Base-by-base conservation (phyloP, 2,113 vertebrate species). In the Oenanthe melanoleuca region DNA sequence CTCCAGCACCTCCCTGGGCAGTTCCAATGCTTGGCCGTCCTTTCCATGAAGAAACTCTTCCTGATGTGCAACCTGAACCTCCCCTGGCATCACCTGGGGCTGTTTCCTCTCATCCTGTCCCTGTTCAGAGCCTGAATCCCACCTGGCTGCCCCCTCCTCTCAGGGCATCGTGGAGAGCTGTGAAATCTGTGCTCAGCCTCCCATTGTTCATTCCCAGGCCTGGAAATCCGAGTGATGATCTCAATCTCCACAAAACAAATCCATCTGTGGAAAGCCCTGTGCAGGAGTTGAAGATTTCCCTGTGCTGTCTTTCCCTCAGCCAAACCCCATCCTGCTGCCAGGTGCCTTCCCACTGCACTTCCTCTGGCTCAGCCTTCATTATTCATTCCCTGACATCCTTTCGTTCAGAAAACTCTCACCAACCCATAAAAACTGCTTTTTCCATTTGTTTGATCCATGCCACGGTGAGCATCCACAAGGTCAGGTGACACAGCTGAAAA, bases 91-190 rank as follows among this genome's bases (percentile, higher is more conserved):
- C 13, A 4, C 25, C 0, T 23, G 29, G 75, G 34, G 63, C 40
- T 1, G 0, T 82, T 49, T 7, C 40, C 55, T 63, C 49, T 23
- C 12, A 0, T 19, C 55, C 38, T 26, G 24, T 45, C 11, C 44
- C 38, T 9, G 37, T n/a, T 29, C 61, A 67, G 24, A 81, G 9
- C 86, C 45, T 6, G 16, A 29, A 23, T 14, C 38, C 52, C 61
- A 19, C 42, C 38, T 25, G 33, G 53, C 38, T 82, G 21, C 4
- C 6, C 21, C 1, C n/a, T 82, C 79, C 47, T 29, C 7, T 6
- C 70, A 82, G 45, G 53, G n/a, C 15, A 2, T 3, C 34, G 20
- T 10, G 31, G 2, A 31, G 70, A 55, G 70, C n/a, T 10, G 8
- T 4, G 5, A 63, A 26, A 0, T 16, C 47, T 34, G 40, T 57